A percentile compares a stretch with the other conserved stretches of the same genome.
These are phyloP conservation scores for Drosophila albomicans DNA, from an alignment of 1,140 invertebrate genomes.

Conservation along the genomic window DNA sequence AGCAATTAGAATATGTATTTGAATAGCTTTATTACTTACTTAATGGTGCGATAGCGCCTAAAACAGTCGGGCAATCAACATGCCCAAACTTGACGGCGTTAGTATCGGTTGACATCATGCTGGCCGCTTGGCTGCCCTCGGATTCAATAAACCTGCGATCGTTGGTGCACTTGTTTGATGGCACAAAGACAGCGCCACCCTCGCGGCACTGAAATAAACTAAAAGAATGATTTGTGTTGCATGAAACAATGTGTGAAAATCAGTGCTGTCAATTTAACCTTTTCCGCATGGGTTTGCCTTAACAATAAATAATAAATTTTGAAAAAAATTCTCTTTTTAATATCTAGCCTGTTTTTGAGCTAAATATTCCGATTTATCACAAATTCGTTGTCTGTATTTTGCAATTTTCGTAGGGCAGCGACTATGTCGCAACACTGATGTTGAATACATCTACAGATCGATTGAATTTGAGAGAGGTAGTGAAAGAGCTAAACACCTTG, in stretches of 20 bases:
- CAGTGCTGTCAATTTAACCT: background rate
- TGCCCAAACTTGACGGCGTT: constrained; percentile 79
- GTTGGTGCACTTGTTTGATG: constrained; percentile 90
- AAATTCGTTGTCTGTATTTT: too few relatives aligned
- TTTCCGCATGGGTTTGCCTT: too few relatives aligned
- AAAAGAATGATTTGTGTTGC: background rate
- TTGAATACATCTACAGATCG: background rate
- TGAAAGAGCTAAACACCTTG: background rate
- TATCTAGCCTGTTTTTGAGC: too few relatives aligned
- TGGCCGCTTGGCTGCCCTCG: constrained; percentile 47
- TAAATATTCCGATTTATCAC: too few relatives aligned
- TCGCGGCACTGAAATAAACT: constrained; percentile 75
- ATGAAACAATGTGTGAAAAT: background rate
- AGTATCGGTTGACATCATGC: constrained; percentile 38
- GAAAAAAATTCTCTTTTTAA: too few relatives aligned
- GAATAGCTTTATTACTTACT: constrained; percentile 83
- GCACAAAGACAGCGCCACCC: constrained; percentile 91
- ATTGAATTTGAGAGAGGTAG: background rate
- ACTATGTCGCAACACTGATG: too few relatives aligned
- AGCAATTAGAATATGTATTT: too few relatives aligned
- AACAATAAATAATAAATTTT: too few relatives aligned
- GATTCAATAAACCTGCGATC: constrained; percentile 91
- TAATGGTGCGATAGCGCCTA: constrained; percentile 92
- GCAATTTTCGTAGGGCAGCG: too few relatives aligned
- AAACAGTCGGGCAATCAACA: constrained; percentile 91